Evolutionary conservation across 2,888 invertebrate genomes (phyloP).

Genomic region (Sphecodes monilicornis): DNA sequence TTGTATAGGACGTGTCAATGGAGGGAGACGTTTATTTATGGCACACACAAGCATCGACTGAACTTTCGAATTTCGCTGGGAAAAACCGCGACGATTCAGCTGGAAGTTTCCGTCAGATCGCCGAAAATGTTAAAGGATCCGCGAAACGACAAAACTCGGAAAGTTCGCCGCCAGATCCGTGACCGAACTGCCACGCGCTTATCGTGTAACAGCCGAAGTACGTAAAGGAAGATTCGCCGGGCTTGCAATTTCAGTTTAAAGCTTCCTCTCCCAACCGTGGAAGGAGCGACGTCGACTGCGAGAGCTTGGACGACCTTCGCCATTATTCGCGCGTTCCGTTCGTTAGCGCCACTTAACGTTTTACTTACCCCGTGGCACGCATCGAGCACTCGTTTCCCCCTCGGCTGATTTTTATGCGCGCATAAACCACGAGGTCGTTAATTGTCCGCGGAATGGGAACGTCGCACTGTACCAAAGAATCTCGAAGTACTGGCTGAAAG

Average conservation of each 20-base stretch:
- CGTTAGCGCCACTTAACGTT: constrained; percentile 48
- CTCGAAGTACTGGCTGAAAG: background rate
- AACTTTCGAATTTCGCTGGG: background rate
- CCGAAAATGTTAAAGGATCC: background rate
- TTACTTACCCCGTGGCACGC: constrained; percentile 37
- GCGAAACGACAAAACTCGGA: background rate
- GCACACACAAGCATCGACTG: background rate
- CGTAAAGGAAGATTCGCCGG: constrained; percentile 11
- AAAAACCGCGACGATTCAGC: constrained; percentile 9
- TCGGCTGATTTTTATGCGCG: constrained; percentile 53
- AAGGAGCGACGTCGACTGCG: background rate
- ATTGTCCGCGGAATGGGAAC: constrained; percentile 4
- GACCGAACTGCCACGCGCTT: constrained; percentile 11
- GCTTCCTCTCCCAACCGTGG: background rate
- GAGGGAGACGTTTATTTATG: background rate
- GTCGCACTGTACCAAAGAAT: background rate
- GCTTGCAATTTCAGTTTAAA: constrained; percentile 13
- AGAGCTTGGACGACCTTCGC: background rate
- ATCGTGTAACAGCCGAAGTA: constrained; percentile 22
- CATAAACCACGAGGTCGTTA: constrained; percentile 55
- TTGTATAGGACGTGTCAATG: background rate
- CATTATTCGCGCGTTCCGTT: constrained; percentile 17
- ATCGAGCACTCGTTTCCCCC: constrained; percentile 31
- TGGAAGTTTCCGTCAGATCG: background rate
- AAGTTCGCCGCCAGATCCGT: background rate